phyloP scores from a whole-genome alignment of 1,140 invertebrate genomes.

The Eumeta japonica region DNA sequence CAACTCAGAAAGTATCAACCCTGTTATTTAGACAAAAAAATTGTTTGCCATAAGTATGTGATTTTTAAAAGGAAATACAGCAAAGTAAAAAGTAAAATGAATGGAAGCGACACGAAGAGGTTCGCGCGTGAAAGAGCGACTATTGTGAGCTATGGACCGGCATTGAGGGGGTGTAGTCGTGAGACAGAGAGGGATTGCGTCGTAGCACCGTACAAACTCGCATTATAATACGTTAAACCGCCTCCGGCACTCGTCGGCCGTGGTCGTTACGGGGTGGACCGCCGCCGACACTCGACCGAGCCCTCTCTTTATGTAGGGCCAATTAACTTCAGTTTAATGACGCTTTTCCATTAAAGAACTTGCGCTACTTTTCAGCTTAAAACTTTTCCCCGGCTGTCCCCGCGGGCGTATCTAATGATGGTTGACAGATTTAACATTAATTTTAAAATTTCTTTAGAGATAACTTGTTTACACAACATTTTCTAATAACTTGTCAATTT shows the following conservation, averaged over 20 bases:
- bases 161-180: no score
- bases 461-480: no score
- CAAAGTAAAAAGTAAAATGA: no score
- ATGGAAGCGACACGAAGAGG: no score
- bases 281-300: constrained; percentile 23
- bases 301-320: constrained; percentile 22
- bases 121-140: constrained; percentile 33
- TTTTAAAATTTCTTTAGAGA: no score
- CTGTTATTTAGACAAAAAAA: no score
- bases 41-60: no score
- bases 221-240: constrained; percentile 45
- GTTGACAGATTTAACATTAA: no score
- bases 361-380: constrained; percentile 7
- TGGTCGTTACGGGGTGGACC: constrained; percentile 25
- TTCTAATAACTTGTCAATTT: no score
- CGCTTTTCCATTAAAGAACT: constrained; percentile 26
- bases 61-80: no score
- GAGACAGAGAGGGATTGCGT: constrained; percentile 21
- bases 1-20: no score
- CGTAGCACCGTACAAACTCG: constrained; percentile 29
- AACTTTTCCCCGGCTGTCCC: constrained; percentile 1
- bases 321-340: constrained; percentile 37
- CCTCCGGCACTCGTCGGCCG: constrained; percentile 29
- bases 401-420: no score
- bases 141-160: constrained; percentile 29